These are phyloP conservation scores for Euwallacea similis DNA, from an alignment of 1,140 invertebrate genomes.

Conservation along the genomic window DNA sequence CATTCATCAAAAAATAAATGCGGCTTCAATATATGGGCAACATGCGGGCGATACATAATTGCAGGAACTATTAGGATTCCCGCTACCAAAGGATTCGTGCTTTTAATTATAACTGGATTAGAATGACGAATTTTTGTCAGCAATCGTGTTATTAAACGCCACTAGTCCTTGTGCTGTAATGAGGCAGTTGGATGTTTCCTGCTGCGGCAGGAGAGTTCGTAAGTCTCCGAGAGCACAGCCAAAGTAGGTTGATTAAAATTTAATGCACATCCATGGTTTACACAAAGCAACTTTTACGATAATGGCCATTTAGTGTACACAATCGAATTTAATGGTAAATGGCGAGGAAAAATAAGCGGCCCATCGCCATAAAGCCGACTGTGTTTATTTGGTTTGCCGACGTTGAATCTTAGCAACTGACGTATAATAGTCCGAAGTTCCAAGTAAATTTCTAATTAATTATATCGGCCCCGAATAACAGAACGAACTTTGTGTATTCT, in stretches of 20 bases:
- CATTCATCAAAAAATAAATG: conserved; percentile 34
- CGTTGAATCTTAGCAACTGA: background rate
- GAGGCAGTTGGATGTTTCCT: too few species aligned
- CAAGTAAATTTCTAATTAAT: conserved; percentile 33
- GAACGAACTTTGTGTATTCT: conserved; percentile 34
- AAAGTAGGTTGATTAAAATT: background rate
- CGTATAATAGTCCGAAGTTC: conserved; percentile 30
- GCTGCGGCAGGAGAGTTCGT: too few species aligned
- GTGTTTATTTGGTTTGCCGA: conserved; percentile 32
- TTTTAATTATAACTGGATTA: conserved; percentile 35
- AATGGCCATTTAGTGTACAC: conserved; percentile 33
- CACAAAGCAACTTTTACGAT: conserved; percentile 35
- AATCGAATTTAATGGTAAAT: conserved; percentile 36
- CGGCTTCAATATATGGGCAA: conserved; percentile 14
- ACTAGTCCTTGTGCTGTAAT: too few species aligned
- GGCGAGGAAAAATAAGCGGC: conserved; percentile 31
- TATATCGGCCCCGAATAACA: conserved; percentile 35
- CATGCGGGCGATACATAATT: conserved; percentile 29
- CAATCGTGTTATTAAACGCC: background rate
- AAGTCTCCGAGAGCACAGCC: background rate
- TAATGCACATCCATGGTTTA: conserved; percentile 22
- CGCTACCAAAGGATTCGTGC: conserved; percentile 24
- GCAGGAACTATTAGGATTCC: conserved; percentile 18
- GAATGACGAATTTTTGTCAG: conserved; percentile 8
- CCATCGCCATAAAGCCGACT: conserved; percentile 16